Base-by-base conservation (phyloP, 2,888 invertebrate species). In the Acleris literana region DNA sequence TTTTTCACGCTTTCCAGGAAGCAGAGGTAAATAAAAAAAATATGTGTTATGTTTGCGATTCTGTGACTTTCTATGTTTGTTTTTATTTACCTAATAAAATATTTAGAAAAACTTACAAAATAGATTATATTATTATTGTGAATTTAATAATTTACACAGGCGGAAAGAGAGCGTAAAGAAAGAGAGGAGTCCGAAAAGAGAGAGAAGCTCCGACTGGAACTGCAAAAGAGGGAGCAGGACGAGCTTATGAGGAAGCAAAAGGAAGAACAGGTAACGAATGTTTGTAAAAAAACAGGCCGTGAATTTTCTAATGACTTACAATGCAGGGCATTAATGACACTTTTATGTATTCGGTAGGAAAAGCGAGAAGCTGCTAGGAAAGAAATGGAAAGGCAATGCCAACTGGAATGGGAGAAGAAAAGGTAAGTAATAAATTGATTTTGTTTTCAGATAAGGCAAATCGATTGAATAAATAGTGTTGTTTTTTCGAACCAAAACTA, bases 381-480 rank as follows among this genome's bases (percentile, higher is more conserved):
- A 82, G 99, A 99, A 91, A 96, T 98, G 95, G 98, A 99, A 80
- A 94, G 98, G 58, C 99, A 99, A 79, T 94, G 99, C 56, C 98
- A 99, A 81, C 92, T 97, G 63, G 99, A 99, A 85, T 98, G 98
- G 97, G 99, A 99, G 87, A 97, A 97, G 79, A 98, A 98, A 81
- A 95, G 97, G 83, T 92, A 4, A 46, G 46, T n/a, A 2, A 44
- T 16, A 1, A 43, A 17, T 18, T 48, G 18, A 20, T 22, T 51
- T 20, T 20, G 11, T 20, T 11, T 7, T 22, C 3, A 49, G 20
- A 18, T 4, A 20, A 6, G 25, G 5, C 25, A 25, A 29, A 3
- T 29, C 7, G 29, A 29, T 25, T 7, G 6, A 0, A 29, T 29
- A 33, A 33, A 9, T 29, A 29, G 9, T 33, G 9, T 33, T 2